phyloP scores from a whole-genome alignment of 2,888 invertebrate species.

The Drosophila acutilabella region DNA sequence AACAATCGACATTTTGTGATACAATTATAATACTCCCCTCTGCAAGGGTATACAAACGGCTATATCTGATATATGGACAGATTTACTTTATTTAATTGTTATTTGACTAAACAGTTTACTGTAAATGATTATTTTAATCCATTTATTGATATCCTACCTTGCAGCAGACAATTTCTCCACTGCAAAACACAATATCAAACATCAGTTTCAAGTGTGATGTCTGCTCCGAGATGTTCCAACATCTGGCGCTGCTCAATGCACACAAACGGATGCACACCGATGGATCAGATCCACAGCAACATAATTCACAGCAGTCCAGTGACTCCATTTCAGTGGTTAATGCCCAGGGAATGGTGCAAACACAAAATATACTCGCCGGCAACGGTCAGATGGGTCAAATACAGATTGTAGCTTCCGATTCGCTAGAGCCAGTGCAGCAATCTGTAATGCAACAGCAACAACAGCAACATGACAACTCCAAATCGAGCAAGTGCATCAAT shows the following conservation, averaged over 20 bases:
- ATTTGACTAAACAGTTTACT: not conserved
- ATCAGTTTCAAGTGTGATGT: constrained; percentile 95
- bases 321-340: constrained; percentile 87
- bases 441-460: constrained; percentile 71
- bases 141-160: not conserved
- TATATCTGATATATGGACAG: not conserved
- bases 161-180: constrained; percentile 61
- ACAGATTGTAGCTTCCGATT: constrained; percentile 87
- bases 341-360: constrained; percentile 85
- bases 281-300: constrained; percentile 85
- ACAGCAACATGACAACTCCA: constrained; percentile 74
- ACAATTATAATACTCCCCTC: not conserved
- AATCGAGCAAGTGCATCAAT: constrained; percentile 87
- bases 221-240: constrained; percentile 94
- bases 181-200: constrained; percentile 91
- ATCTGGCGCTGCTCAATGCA: constrained; percentile 92
- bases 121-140: not conserved
- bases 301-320: constrained; percentile 62
- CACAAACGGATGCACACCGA: constrained; percentile 92
- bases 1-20: too few species aligned
- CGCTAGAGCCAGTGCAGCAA: constrained; percentile 69
- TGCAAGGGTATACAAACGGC: not conserved
- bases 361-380: constrained; percentile 84
- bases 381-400: constrained; percentile 86
- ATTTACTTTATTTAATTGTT: not conserved